phyloP scores from a whole-genome alignment of 2,113 vertebrate genomes.

The Oryctolagus cuniculus region mOryCun1.1 NC_091453.1:11083501-11084000 shows the following conservation, averaged over 20 bases:
- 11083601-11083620: neutral
- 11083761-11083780: neutral
- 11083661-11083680: neutral
- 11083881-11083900: conserved; percentile 66
- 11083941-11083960: conserved; percentile 69
- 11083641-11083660: neutral
- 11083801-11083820: neutral
- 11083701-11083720: neutral
- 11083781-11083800: neutral
- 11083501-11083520: neutral
- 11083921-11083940: conserved; percentile 65
- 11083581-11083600: neutral
- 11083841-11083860: conserved; percentile 11
- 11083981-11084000: conserved; percentile 71
- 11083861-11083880: conserved; percentile 62
- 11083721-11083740: neutral
- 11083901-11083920: conserved; percentile 63
- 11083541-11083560: neutral
- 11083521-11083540: neutral
- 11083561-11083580: neutral
- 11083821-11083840: conserved; percentile 19
- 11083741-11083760: neutral
- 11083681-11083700: neutral
- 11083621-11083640: neutral
- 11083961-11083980: conserved; percentile 56